Evolutionary conservation across 2,888 invertebrate species (phyloP), one percentile per base, ranked within the genome.

Genomic region (Agrilus mali): DNA sequence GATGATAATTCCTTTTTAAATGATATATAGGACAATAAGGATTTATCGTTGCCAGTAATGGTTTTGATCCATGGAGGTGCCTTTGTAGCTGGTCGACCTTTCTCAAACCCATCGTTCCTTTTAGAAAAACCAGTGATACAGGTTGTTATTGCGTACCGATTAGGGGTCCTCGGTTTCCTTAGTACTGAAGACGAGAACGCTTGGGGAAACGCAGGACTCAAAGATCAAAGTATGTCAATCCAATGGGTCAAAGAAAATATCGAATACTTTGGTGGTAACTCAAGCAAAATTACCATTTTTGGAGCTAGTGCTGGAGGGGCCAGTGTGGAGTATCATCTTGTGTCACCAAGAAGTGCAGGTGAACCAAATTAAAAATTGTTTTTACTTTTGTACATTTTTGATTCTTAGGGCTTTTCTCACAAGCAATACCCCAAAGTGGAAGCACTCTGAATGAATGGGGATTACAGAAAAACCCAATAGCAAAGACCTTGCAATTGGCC

Each of bases 11-110:
- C n/a, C n/a, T n/a, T n/a, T n/a, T n/a, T n/a, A n/a, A n/a, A 27
- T 10, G 8, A 10, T 3, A 27, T 2, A 10, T 10, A 27, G 27
- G 10, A 27, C 27, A 27, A 27, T 10, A 10, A 27, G 10, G 27
- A 27, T 10, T 10, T 27, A 4, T 27, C 38, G 6, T 38, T 54
- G 12, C 55, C 57, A 12, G 57, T 57, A 4, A 46, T 57, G 42
- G 48, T 57, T 10, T 49, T 49, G 40, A 52, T 57, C 53, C n/a
- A 57, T 41, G 55, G 54, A 7, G 57, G 57, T 22, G 46, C 47
- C n/a, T 56, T 54, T 33, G 42, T 48, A 8, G 47, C 49, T 41
- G 54, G 54, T 8, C 8, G 10, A 27, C 27, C 27, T 10, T 27
- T 4, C 5, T 8, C 27, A 10, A 27, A 27, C 10, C 27, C 27